phyloP scores from a whole-genome alignment of 2,888 invertebrate species.

The Ophion obscuratus region DNA sequence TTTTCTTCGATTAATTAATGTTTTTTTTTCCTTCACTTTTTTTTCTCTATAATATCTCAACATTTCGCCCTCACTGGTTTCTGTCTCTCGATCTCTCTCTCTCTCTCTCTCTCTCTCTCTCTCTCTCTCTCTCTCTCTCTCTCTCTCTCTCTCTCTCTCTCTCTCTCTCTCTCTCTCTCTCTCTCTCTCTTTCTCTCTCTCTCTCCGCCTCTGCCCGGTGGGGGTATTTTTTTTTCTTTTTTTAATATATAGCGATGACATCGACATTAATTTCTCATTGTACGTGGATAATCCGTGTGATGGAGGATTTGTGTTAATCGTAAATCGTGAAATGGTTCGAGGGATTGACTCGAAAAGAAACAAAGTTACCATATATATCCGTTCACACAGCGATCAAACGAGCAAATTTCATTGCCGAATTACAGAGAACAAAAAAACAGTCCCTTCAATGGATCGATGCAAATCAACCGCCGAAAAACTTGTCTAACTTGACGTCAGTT shows the following conservation, averaged over 20 bases:
- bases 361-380: slow-evolving; percentile 19
- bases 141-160: slow-evolving; percentile 3
- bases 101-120: slow-evolving; percentile 34
- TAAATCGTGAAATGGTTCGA: slow-evolving; percentile 64
- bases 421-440: not conserved
- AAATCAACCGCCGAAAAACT: slow-evolving; percentile 25
- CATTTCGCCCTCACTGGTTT: slow-evolving; percentile 47
- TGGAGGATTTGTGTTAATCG: slow-evolving; percentile 58
- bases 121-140: no score
- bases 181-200: slow-evolving; percentile 15
- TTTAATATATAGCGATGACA: slow-evolving; percentile 56
- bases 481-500: slow-evolving; percentile 9
- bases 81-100: slow-evolving; percentile 8
- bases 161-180: slow-evolving; percentile 28
- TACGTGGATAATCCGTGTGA: slow-evolving; percentile 60
- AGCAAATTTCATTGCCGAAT: slow-evolving; percentile 16
- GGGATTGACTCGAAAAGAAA: slow-evolving; percentile 46
- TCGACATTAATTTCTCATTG: slow-evolving; percentile 58
- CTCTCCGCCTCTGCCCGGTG: slow-evolving; percentile 48
- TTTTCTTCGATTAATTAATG: slow-evolving; percentile 38
- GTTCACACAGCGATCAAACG: slow-evolving; percentile 65
- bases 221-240: slow-evolving; percentile 21
- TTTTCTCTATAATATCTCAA: slow-evolving; percentile 59
- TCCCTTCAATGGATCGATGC: slow-evolving; percentile 27
- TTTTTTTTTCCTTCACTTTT: slow-evolving; percentile 53